These are phyloP conservation scores for Agriopis marginaria DNA, from an alignment of 2,888 invertebrate species.

Conservation along the genomic window DNA sequence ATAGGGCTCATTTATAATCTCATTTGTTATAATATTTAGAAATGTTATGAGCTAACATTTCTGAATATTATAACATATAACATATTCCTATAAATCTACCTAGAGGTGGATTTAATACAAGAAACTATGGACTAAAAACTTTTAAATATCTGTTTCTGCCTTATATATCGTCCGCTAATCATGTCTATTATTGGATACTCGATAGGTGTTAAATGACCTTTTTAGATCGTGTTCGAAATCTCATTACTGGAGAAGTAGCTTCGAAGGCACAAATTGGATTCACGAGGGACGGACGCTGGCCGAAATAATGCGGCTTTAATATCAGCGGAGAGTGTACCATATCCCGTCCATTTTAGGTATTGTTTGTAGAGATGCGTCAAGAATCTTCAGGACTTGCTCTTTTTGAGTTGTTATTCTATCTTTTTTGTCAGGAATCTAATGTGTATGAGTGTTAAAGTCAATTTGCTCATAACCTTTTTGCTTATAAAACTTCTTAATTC, in stretches of 20 bases:
- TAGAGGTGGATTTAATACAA: not conserved
- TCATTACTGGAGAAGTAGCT: conserved; percentile 71
- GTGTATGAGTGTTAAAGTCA: not conserved
- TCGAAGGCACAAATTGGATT: conserved; percentile 74
- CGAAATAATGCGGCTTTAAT: conserved; percentile 71
- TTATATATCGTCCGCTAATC: conserved; percentile 4
- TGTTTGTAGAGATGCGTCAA: not conserved
- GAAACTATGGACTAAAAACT: not conserved
- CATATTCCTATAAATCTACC: too few relatives aligned
- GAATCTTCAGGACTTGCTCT: not conserved
- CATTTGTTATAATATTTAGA: too few relatives aligned
- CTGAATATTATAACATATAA: too few relatives aligned
- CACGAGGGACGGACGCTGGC: conserved; percentile 67
- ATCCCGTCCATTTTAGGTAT: conserved; percentile 7
- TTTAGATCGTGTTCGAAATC: conserved; percentile 72
- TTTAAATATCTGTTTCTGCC: not conserved
- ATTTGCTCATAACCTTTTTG: conserved; percentile 42
- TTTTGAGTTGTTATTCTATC: not conserved
- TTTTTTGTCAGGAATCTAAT: not conserved
- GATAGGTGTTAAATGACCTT: conserved; percentile 69
- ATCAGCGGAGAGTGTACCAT: conserved; percentile 15
- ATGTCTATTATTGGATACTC: conserved; percentile 46
- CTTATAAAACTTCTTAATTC: conserved; percentile 20
- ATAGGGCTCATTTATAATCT: too few relatives aligned
- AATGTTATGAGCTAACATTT: too few relatives aligned